Evolutionary conservation across 2,888 invertebrate genomes (phyloP).

Genomic region (Zaprionus obscuricornis): DNA sequence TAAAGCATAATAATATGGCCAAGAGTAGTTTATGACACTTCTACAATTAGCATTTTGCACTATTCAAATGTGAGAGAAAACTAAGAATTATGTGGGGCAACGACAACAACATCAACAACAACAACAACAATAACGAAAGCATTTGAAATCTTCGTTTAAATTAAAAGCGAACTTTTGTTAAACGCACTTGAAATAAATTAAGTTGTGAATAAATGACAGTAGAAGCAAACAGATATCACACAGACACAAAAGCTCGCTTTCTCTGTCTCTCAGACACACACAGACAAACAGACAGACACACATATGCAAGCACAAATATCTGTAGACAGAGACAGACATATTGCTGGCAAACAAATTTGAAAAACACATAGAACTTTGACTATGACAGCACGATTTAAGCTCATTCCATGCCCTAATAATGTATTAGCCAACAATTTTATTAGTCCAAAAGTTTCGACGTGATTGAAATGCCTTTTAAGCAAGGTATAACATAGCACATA

Average conservation of each 20-base stretch:
- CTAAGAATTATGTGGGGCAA: too few relatives aligned
- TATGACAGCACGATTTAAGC: conserved; percentile 5
- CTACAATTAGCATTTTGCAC: not conserved
- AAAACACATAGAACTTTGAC: not conserved
- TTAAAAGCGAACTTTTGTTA: conserved; percentile 30
- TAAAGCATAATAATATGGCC: too few relatives aligned
- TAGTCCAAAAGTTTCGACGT: conserved; percentile 64
- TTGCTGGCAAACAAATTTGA: conserved; percentile 1
- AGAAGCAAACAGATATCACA: too few relatives aligned
- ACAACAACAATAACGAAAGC: not conserved
- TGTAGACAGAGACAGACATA: conserved; percentile 6
- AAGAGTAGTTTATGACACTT: too few relatives aligned
- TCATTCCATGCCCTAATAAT: conserved; percentile 14
- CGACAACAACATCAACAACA: not conserved
- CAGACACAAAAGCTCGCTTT: too few relatives aligned
- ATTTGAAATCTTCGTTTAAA: conserved; percentile 10
- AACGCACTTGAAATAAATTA: conserved; percentile 48
- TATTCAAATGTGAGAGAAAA: too few relatives aligned
- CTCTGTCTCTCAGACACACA: not conserved
- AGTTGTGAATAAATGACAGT: conserved; percentile 45
- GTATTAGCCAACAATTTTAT: conserved; percentile 52
- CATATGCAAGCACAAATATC: conserved; percentile 1
- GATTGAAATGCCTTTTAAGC: conserved; percentile 68
- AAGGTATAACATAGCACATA: conserved; percentile 31
- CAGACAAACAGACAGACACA: conserved; percentile 13